Evolutionary conservation across 2,888 invertebrate species (phyloP), one percentile per base, ranked within the genome.

Genomic region (Heliconius erato): DNA sequence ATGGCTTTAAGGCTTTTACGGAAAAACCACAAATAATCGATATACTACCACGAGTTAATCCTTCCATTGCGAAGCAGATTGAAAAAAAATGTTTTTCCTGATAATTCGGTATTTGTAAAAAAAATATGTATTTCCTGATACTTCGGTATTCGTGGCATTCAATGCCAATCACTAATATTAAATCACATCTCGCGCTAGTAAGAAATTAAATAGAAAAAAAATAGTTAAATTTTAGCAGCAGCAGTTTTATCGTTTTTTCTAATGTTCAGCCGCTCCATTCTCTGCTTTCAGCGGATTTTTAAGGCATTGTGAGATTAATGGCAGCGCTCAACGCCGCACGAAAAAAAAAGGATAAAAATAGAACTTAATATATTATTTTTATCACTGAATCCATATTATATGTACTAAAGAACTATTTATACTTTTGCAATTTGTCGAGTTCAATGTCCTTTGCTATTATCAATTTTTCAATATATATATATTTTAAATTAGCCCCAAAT

Each of bases 1-100:
- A 69, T 79, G 74, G 79, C 81, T 79, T 79, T 80, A 82, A 83
- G 81, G 71, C 71, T 71, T 71, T 71, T 44, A 71, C 79, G 54
- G 83, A 79, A 84, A 82, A 82, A 78, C 80, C 80, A 79, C 76
- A 68, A 81, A 82, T 1, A 84, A 84, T 82, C 84, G 78, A 84
- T 84, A 84, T 59, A 71, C 32, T 72, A 79, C 32, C 81, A 77
- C 63, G 77, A 82, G 76, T 79, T 79, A 74, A 78, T 82, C 83
- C 74, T 78, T 82, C 79, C 79, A 82, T 78, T 80, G 68, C 69
- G 16, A 82, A 82, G 78, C 12, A 68, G 49, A n/a, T 54, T 63
- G 69, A 23, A 40, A 40, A 40, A 40, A 40, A 5, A 40, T 9
- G 11, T 26, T 14, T 65, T 14, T 65, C 65, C 26, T 65, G 26